Base-by-base conservation (phyloP, 2,113 vertebrate species). In the Sinocyclocheilus rhinocerous region DNA sequence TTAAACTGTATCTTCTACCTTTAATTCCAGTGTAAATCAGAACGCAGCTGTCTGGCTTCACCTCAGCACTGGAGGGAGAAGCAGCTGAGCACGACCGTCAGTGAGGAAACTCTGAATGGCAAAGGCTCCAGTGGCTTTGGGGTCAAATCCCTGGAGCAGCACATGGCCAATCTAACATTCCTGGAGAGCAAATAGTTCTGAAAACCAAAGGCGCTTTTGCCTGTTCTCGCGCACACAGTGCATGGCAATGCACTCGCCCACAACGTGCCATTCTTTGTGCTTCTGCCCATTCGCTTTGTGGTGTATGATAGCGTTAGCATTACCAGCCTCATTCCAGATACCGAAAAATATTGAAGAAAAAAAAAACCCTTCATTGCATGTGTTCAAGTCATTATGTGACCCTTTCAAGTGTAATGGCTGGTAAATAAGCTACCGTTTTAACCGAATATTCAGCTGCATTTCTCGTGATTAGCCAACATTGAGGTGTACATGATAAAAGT, bases 21-120 rank as follows among this genome's bases (percentile, higher is more conserved):
- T 42, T 20, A 24, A 69, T 89, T 72, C 26, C 92, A 97, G 95
- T 95, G 90, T 85, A 96, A 95, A 94, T 91, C 91, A 22, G 94
- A 96, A 91, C 94, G 94, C 85, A 95, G 94, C 80, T 96, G 92
- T 88, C 89, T 96, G 86, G 95, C 93, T 59, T 95, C 96, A 84
- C 95, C 95, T 1, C 94, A 95, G 80, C 92, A 94, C 0, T 98
- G 97, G 96, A 95, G 89, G 89, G 97, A 97, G 89, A 96, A 93
- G 87, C 94, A 92, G 89, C 91, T 96, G 18, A 92, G 87, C 87
- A 93, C 94, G 22, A 93, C 92, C 29, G 89, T 94, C 87, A 96
- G 92, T 81, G 95, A 95, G 81, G 95, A 94, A 0, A 65, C 89
- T 8, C 61, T 95, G 83, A 95, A 96, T 65, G 91, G 91, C 89